These are phyloP conservation scores for Calcarius lapponicus DNA, from an alignment of 2,797 vertebrate genomes.

Conservation along the genomic window DNA sequence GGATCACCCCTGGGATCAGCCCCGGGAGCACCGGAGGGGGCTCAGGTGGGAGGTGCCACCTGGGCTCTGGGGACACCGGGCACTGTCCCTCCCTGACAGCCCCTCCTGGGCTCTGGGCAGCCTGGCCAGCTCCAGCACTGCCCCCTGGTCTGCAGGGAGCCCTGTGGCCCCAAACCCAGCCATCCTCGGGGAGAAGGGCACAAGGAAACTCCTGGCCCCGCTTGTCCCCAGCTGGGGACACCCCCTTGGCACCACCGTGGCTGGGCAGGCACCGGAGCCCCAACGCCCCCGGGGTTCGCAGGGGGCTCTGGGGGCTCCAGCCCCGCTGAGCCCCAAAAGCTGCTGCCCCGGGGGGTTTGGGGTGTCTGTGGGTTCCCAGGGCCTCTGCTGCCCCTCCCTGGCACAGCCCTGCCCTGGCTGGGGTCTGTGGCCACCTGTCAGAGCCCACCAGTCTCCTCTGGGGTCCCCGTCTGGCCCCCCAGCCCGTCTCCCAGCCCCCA, in stretches of 20 bases:
- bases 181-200: background rate
- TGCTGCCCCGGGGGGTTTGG: background rate
- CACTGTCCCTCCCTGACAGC: background rate
- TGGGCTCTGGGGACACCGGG: background rate
- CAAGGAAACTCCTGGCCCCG: background rate
- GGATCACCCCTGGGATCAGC: background rate
- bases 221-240: background rate
- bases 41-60: background rate
- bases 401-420: background rate
- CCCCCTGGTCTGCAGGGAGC: background rate
- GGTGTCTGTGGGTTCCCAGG: background rate
- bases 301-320: background rate
- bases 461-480: background rate
- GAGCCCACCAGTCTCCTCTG: rapidly evolving
- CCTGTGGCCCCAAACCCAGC: background rate
- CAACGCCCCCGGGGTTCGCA: rapidly evolving
- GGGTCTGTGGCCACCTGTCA: background rate
- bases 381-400: rapidly evolving
- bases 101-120: background rate
- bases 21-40: background rate
- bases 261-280: background rate
- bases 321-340: rapidly evolving
- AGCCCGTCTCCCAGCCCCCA: background rate
- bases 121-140: background rate
- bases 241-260: background rate